Evolutionary conservation across 2,797 vertebrate genomes (phyloP).

Genomic region (Pelodytes ibericus): DNA sequence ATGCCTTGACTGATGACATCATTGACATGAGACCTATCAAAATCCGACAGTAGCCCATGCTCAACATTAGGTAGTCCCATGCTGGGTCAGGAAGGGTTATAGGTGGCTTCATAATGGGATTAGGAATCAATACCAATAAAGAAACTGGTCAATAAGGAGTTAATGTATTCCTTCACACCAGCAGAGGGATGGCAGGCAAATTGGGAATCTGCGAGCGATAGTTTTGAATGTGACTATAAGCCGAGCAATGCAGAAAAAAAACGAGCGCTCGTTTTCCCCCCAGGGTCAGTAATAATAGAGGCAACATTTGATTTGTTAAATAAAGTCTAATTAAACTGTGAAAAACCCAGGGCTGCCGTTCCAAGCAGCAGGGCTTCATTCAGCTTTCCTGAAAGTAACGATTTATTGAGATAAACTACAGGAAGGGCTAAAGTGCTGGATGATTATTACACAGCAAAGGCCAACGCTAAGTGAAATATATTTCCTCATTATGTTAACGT

Average conservation of each 20-base stretch:
- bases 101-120: too few relatives aligned
- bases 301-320: slow-evolving; percentile 5
- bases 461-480: not conserved
- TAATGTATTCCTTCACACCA: not conserved
- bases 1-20: too few relatives aligned
- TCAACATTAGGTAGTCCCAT: too few relatives aligned
- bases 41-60: too few relatives aligned
- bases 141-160: not conserved
- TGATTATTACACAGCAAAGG: slow-evolving; percentile 7
- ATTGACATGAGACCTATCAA: too few relatives aligned
- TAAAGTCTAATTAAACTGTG: slow-evolving; percentile 9
- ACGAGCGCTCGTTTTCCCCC: not conserved
- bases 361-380: not conserved
- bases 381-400: slow-evolving; percentile 52
- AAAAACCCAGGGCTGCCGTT: not conserved
- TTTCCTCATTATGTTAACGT: slow-evolving; percentile 60
- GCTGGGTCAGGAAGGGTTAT: too few relatives aligned
- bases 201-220: not conserved
- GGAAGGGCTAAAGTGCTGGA: not conserved
- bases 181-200: not conserved
- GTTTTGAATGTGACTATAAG: not conserved
- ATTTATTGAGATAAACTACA: slow-evolving; percentile 49
- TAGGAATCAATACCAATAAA: too few relatives aligned
- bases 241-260: slow-evolving; percentile 4
- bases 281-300: not conserved